Percentiles rank a stretch among this genome's conserved stretches.
Conservation (phyloP, 2,888 invertebrate genomes). For the Drosophila yooni region DNA sequence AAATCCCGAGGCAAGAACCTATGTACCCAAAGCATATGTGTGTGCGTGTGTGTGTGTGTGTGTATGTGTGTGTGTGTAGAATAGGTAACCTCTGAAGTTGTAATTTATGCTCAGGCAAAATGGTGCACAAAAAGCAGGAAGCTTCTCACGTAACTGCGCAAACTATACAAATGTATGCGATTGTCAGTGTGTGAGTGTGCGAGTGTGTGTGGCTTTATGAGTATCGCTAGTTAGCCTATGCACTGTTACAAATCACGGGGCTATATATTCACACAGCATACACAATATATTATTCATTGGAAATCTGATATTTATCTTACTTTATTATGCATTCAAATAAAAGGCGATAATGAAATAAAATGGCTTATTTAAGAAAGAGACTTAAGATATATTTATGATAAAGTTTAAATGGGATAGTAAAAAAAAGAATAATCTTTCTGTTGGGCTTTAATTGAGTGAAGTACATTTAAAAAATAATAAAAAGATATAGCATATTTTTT, state of each 20-base stretch:
- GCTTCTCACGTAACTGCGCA: slow-evolving; percentile 59
- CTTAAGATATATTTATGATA: neutral
- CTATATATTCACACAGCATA: slow-evolving; percentile 55
- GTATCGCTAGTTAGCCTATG: slow-evolving; percentile 64
- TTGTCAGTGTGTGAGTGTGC: slow-evolving; percentile 5
- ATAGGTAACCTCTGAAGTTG: slow-evolving; percentile 65
- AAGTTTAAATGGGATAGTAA: neutral
- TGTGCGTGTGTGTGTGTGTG: neutral
- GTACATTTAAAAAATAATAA: neutral
- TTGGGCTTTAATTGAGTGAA: neutral
- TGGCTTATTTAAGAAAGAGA: neutral
- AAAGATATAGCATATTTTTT: slow-evolving; percentile 16
- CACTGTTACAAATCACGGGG: slow-evolving; percentile 57
- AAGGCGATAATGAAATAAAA: slow-evolving; percentile 11
- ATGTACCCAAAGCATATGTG: slow-evolving; percentile 1
- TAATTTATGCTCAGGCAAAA: slow-evolving; percentile 74
- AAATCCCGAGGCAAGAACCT: slow-evolving; percentile 27
- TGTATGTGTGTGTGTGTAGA: neutral
- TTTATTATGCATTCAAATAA: slow-evolving; percentile 25
- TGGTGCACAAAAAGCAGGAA: slow-evolving; percentile 65
- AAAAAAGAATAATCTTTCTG: neutral
- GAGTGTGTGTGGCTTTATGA: slow-evolving; percentile 14
- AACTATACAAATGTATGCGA: slow-evolving; percentile 36
- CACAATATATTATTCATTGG: slow-evolving; percentile 53
- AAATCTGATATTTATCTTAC: slow-evolving; percentile 29